These are phyloP conservation scores for Limenitis camilla DNA, from an alignment of 2,888 invertebrate species.

Conservation along the genomic window DNA sequence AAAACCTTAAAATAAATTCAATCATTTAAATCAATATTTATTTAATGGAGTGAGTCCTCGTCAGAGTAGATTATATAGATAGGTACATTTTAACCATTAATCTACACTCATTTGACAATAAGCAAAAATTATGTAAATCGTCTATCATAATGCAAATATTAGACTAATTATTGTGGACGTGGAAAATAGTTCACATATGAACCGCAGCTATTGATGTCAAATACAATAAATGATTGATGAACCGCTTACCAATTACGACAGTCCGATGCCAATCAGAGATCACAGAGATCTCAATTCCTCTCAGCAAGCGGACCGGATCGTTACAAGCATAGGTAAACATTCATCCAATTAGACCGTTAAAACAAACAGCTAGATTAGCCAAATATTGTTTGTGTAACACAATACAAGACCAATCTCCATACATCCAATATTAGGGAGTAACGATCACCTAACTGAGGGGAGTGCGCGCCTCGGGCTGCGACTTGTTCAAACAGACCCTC, in stretches of 20 bases:
- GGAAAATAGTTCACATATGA: no score
- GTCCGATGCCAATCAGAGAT: slow-evolving; percentile 17
- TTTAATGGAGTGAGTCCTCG: no score
- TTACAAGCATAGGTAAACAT: slow-evolving; percentile 41
- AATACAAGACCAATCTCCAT: slow-evolving; percentile 55
- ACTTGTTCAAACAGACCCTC: slow-evolving; percentile 29
- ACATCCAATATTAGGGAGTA: slow-evolving; percentile 50
- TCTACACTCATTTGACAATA: no score
- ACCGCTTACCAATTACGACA: slow-evolving; percentile 2
- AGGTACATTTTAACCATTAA: no score
- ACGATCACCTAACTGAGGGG: slow-evolving; percentile 34
- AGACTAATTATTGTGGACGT: no score
- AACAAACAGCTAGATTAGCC: slow-evolving; percentile 57
- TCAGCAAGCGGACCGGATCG: slow-evolving; percentile 30
- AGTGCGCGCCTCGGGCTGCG: slow-evolving; percentile 32
- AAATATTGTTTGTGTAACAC: slow-evolving; percentile 60
- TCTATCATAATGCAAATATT: no score
- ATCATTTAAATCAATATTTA: no score
- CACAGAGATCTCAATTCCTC: slow-evolving; percentile 23
- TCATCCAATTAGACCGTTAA: slow-evolving; percentile 54
- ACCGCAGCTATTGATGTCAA: neutral
- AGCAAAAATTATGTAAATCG: no score
- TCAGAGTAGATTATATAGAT: no score
- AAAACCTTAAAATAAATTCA: no score
- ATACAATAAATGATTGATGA: slow-evolving; percentile 12